Percentiles rank a stretch among this genome's conserved stretches.
Evolutionary conservation across 2,888 invertebrate genomes (phyloP).

Genomic region (Lepidocyrtinus sp.): DNA sequence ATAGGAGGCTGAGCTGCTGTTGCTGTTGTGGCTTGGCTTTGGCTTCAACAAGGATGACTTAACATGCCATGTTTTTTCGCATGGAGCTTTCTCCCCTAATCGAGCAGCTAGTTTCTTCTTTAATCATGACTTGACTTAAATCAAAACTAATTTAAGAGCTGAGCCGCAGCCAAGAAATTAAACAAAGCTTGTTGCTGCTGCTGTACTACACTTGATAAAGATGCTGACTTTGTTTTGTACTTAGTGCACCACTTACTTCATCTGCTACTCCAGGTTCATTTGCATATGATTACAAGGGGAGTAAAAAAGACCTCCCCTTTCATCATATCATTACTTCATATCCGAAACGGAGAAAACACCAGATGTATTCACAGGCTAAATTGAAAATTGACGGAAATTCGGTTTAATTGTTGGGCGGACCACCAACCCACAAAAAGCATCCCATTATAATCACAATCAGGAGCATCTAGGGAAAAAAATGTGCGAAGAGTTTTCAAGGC

Average conservation of each 20-base stretch:
- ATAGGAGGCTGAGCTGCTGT: background rate
- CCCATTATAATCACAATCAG: too few species aligned
- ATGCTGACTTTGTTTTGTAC: background rate
- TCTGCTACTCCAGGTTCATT: background rate
- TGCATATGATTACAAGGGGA: slow-evolving; percentile 5
- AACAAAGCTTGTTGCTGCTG: too few species aligned
- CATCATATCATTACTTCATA: background rate
- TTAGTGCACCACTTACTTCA: background rate
- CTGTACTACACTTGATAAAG: background rate
- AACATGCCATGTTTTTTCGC: background rate
- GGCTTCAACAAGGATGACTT: background rate
- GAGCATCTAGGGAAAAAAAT: background rate
- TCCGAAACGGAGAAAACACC: background rate
- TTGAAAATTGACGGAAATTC: slow-evolving; percentile 44
- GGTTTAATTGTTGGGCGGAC: slow-evolving; percentile 38
- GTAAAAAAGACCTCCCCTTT: slow-evolving; percentile 2
- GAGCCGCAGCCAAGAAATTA: background rate
- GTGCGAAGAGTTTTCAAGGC: too few species aligned
- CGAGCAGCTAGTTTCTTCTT: background rate
- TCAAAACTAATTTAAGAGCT: slow-evolving; percentile 1
- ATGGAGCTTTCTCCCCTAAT: background rate
- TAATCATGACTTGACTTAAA: background rate
- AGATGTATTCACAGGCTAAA: slow-evolving; percentile 4
- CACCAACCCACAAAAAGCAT: slow-evolving; percentile 4
- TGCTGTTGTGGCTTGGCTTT: background rate